Base-by-base conservation (phyloP, 2,888 invertebrate species). In the Dusona sp. region DNA sequence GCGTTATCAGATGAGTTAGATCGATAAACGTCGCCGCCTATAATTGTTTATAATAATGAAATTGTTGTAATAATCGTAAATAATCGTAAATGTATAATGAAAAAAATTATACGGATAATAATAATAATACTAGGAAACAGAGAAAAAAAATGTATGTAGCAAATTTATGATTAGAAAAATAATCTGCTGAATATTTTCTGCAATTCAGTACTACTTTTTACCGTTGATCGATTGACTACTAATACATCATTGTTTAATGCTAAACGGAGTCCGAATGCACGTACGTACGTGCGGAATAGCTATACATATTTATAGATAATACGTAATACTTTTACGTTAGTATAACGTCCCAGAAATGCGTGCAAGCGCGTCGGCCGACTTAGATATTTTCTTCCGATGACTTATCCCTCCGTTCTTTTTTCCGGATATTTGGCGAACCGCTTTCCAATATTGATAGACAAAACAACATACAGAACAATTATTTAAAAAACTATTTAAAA, bases 311-410 rank as follows among this genome's bases (percentile, higher is more conserved):
- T 38, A 38, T 11, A 4, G 3, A 48, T 19, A 48, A 48, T 48
- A 87, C 36, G n/a, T 86, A 79, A 68, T 38, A 77, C 73, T 74
- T 45, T 74, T 38, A 77, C 73, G 68, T 45, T 74, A 86, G 72
- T 82, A 77, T 84, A 82, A 84, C 70, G 88, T 72, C 73, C 88
- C 83, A 88, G 82, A 88, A 88, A 88, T 84, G 84, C 88, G 85
- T 84, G 83, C 87, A 88, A 87, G 88, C 88, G 88, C 84, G 84
- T 88, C 88, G 88, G 65, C 87, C 57, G 64, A n/a, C 48, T 4
- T n/a, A 2, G 48, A 48, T 48, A n/a, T 48, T 48, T 16, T 85
- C 51, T 42, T 78, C n/a, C 64, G 67, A 42, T 70, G 36, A 51
- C 48, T 83, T 33, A 42, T 65, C n/a, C 57, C 25, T 29, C 42